These are phyloP conservation scores for Monarcha castaneiventris DNA, from an alignment of 2,113 vertebrate genomes.

Conservation along the genomic window DNA sequence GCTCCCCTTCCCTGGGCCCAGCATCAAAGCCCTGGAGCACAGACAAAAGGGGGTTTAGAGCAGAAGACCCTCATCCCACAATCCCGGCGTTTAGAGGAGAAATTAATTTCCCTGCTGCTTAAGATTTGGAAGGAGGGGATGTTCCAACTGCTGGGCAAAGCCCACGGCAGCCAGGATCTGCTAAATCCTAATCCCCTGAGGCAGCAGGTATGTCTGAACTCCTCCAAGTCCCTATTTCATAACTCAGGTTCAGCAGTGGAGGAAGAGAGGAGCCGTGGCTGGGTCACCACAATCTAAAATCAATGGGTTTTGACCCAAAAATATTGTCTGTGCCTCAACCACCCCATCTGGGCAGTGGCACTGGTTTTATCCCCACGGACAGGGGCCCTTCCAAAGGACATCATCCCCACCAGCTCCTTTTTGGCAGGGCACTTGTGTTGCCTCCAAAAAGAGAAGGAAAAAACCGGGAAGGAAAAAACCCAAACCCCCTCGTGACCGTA, in stretches of 20 bases:
- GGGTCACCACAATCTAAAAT: neutral
- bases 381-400: neutral
- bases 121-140: neutral
- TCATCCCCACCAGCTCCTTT: neutral
- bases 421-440: rapidly evolving
- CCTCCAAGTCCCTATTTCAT: neutral
- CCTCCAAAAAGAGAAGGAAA: neutral
- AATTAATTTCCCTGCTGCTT: conserved; percentile 10
- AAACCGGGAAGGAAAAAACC: rapidly evolving
- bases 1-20: neutral
- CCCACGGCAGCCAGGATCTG: neutral
- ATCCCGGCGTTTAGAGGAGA: rapidly evolving
- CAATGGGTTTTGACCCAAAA: rapidly evolving
- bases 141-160: neutral
- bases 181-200: neutral
- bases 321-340: too few relatives aligned
- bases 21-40: neutral
- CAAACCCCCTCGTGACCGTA: rapidly evolving
- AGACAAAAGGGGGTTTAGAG: conserved; percentile 42
- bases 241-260: neutral
- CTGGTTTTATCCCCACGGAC: neutral
- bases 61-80: neutral
- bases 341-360: rapidly evolving
- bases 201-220: neutral
- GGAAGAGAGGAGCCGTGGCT: rapidly evolving